Evolutionary conservation across 2,113 vertebrate species (phyloP), one percentile per base, ranked within the genome.

Genomic region (Sturnus vulgaris): DNA sequence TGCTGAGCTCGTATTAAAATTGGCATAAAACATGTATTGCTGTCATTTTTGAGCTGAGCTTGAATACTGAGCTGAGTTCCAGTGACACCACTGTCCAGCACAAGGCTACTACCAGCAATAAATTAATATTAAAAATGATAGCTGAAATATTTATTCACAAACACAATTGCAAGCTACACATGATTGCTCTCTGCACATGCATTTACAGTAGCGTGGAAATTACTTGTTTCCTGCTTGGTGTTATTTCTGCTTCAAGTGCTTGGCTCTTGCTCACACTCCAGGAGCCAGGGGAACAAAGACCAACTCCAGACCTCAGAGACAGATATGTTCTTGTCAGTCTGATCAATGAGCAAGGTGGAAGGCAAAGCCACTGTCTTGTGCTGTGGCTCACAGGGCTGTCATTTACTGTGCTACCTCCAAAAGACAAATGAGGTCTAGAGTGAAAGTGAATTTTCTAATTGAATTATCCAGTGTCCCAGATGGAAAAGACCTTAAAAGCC

Each of bases 71-170:
- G 18, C 61, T 70, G 11, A 33, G 28, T 46, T 92, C 61, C 60
- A 88, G 5, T 87, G 77, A 60, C 40, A 72, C 11, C 18, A 64
- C 49, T 89, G 66, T 60, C 82, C 46, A 73, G 52, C 39, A 77
- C 19, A 66, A 64, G 68, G 61, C 30, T 44, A 21, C 63, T 46
- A 57, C 49, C 85, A 93, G 47, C 42, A 59, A 30, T 50, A 95
- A 87, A 50, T 42, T 75, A 18, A 19, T 66, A 40, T 18, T 75
- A 50, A 80, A 75, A 94, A 55, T 0, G 1, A 33, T 42, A 79
- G 42, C 52, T 88, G 88, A 91, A 86, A 86, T 91, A 89, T 61
- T 91, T 93, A 77, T 85, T 95, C 73, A 57, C 53, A 72, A 69
- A 31, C 42, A 59, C 10, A 37, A 5, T 73, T 94, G 66, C 39